Evolutionary conservation across 2,797 vertebrate genomes (phyloP), one percentile per base, ranked within the genome.

Genomic region (Astyanax mexicanus): DNA sequence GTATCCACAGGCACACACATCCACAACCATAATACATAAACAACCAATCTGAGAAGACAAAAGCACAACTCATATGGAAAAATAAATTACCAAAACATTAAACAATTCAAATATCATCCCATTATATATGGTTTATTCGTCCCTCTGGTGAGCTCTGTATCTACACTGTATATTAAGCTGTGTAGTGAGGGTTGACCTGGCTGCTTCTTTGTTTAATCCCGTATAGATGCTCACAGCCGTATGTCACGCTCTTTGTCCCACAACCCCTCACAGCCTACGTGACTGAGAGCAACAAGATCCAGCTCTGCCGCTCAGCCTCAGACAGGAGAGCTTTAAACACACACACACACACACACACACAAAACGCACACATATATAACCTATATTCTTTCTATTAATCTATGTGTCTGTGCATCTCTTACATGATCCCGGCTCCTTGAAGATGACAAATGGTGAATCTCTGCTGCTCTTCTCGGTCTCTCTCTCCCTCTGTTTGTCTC

Each of bases 161-260:
- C 29, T 32, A 5, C 29, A 32, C 29, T 32, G 21, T 52, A 23
- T 11, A 8, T 49, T 57, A 12, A 17, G 5, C 12, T 29, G 25
- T 27, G 52, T 55, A 52, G 10, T 27, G 52, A 3, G 12, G 54
- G 27, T 49, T 52, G 42, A 49, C 47, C 38, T 58, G 52, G 12
- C 44, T 44, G 77, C 69, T 77, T 81, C 82, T 84, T 84, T 84
- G 82, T 84, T 80, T 81, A 80, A 84, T 81, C 74, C 71, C 55
- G 47, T 69, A 65, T 72, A 72, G 76, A 77, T 72, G 66, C 65
- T 47, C 69, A 80, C 65, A 81, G 77, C 71, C 77, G 80, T 80
- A 69, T 74, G 79, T 78, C 64, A 42, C 70, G 70, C 67, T 84
- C 82, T 84, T 84, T 84, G 82, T 84, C 82, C 81, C 54, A 77